Conservation (phyloP, 1,140 invertebrate genomes). For the Cherax quadricarinatus region DNA sequence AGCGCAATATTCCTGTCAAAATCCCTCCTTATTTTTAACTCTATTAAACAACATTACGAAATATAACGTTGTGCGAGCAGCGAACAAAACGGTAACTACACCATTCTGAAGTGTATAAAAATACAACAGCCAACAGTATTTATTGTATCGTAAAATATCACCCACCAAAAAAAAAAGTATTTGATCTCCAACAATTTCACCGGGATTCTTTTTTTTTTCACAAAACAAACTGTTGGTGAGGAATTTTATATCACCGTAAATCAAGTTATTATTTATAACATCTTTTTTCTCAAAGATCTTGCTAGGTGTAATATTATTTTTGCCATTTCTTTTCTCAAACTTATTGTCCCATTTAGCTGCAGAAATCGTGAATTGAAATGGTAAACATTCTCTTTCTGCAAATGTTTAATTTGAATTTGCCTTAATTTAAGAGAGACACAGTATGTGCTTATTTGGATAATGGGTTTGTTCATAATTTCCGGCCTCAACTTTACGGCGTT, state of each 20-base stretch:
- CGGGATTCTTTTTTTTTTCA: too few relatives aligned
- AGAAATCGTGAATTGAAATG: neutral
- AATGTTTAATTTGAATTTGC: conserved; percentile 14
- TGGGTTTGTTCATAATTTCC: conserved; percentile 40
- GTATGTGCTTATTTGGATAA: conserved; percentile 28
- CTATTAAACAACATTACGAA: too few relatives aligned
- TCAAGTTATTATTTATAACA: too few relatives aligned
- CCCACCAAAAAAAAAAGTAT: too few relatives aligned
- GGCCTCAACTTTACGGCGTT: conserved; percentile 13
- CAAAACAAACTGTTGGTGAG: too few relatives aligned
- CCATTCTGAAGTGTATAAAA: neutral
- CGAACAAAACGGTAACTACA: neutral
- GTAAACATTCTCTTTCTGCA: neutral
- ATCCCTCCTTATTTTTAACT: neutral
- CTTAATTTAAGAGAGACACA: conserved; percentile 26
- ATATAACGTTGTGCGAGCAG: too few relatives aligned
- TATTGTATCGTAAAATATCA: conserved; percentile 1
- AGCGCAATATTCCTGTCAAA: neutral
- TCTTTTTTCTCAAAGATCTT: too few relatives aligned
- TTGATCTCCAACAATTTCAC: too few relatives aligned
- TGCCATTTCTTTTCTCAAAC: too few relatives aligned
- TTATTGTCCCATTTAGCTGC: neutral
- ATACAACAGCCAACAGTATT: neutral
- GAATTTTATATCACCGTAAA: too few relatives aligned
- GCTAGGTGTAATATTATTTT: too few relatives aligned